Conservation (phyloP, 2,113 vertebrate genomes). For the Planiliza haematocheilus region DNA sequence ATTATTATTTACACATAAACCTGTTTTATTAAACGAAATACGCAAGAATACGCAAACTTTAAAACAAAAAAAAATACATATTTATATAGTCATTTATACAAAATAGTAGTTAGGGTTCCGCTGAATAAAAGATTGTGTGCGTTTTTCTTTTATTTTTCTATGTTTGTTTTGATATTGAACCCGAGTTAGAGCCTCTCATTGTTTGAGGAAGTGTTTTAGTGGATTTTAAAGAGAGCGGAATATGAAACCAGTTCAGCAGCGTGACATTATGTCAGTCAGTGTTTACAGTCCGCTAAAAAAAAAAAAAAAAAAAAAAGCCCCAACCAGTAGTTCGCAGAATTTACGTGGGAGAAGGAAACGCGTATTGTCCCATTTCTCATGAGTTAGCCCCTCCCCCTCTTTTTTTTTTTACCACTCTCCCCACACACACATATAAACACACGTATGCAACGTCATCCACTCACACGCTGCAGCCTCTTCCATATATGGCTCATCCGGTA, state of each 20-base stretch:
- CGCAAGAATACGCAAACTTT: no score
- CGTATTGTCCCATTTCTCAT: no score
- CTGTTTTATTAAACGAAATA: no score
- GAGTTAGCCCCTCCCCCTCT: conserved; percentile 10
- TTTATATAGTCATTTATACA: no score
- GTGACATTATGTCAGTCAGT: conserved; percentile 6
- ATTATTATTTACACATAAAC: no score
- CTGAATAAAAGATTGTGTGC: no score
- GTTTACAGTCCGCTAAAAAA: conserved; percentile 58
- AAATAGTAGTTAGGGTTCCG: no score
- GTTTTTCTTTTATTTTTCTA: no score
- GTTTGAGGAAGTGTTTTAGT: conserved; percentile 13
- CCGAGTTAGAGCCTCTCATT: background rate
- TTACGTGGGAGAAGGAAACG: conserved; percentile 48
- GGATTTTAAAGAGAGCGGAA: background rate
- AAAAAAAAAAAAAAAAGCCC: conserved; percentile 2
- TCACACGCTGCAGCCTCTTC: conserved; percentile 18
- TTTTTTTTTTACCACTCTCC: conserved; percentile 1
- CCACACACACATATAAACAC: conserved; percentile 15
- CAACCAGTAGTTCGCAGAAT: conserved; percentile 48
- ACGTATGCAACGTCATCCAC: conserved; percentile 58
- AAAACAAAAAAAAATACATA: no score
- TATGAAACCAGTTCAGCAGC: background rate
- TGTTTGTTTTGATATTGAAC: background rate
- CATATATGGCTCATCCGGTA: conserved; percentile 82